Conservation (phyloP, 2,797 vertebrate genomes). For the Parambassis ranga region DNA sequence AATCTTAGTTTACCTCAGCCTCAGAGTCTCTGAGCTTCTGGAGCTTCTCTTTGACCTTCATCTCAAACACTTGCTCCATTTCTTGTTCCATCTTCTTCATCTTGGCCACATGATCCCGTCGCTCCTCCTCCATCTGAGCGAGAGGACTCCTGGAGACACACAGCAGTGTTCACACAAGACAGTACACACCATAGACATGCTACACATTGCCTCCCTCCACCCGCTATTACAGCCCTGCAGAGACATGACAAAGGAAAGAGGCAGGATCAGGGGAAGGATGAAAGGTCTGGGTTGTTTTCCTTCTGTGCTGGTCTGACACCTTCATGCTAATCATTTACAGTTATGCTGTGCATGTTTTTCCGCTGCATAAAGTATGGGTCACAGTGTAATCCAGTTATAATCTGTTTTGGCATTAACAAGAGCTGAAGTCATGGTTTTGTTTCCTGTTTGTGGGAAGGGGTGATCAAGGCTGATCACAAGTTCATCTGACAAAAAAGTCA, state of each 20-base stretch:
- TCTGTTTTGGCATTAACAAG: no score
- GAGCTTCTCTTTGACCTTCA: constrained; percentile 98
- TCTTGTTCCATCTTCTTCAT: constrained; percentile 99
- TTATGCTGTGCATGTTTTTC: no score
- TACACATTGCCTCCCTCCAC: not conserved
- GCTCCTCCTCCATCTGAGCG: constrained; percentile 96
- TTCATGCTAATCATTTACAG: no score
- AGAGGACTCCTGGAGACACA: constrained; percentile 87
- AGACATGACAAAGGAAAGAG: not conserved
- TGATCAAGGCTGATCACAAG: no score
- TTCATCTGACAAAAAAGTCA: no score
- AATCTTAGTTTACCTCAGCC: constrained; percentile 81
- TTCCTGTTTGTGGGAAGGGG: no score
- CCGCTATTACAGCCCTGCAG: not conserved
- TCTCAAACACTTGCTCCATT: constrained; percentile 98
- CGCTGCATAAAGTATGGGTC: no score
- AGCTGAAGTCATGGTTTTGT: no score
- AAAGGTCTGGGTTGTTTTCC: not conserved
- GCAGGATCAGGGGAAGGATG: not conserved
- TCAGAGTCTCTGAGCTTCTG: constrained; percentile 96
- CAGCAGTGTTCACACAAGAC: constrained; percentile 12
- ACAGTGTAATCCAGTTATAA: no score
- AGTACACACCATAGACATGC: not conserved
- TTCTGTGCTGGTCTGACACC: no score
- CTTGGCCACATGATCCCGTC: constrained; percentile 91